Evolutionary conservation across 1,140 invertebrate species (phyloP), one percentile per base, ranked within the genome.

Genomic region (Drosophila yakuba): DNA sequence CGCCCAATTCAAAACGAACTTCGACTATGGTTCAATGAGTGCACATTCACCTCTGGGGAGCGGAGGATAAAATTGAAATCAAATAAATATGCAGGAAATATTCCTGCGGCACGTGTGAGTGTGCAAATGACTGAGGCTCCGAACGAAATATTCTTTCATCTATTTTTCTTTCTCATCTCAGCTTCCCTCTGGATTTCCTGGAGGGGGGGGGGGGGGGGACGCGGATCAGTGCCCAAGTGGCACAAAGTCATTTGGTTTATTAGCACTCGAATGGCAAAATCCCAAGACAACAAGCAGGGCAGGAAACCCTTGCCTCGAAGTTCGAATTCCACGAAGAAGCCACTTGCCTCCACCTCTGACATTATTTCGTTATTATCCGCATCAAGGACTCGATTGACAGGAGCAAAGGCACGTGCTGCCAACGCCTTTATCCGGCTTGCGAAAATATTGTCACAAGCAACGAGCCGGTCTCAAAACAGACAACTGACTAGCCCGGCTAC

Each of bases 361-460:
- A 90, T 89, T 89, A 89, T 89, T 89, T 84, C 84, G 85, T 89
- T 90, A 89, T 89, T 89, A 89, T 89, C 80, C 84, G 80, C 85
- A 89, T 90, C 85, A 89, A 89, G 85, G 74, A 84, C 58, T 84
- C 84, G 84, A 89, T 89, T 89, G 84, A 89, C 84, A 89, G 85
- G 52, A 85, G 61, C 68, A 41, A 62, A 73, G 75, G 74, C 85
- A 89, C 84, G 84, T 84, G 84, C 80, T 84, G 74, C 73, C 77
- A 71, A 73, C 83, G 84, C 84, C 84, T 84, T 89, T 80, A 89
- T 89, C 68, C 73, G 58, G n/a, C 71, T 69, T 80, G 80, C 77
- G 62, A 89, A 90, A 89, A 84, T 80, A 89, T 90, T 90, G 84
- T 80, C 84, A 58, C 80, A 89, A 68, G 64, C 77, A 84, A 80